Evolutionary conservation across 92 coral and sea anemone genomes (phyloP), one percentile per base, ranked within the genome.

Genomic region (Pocillopora meandrina): DNA sequence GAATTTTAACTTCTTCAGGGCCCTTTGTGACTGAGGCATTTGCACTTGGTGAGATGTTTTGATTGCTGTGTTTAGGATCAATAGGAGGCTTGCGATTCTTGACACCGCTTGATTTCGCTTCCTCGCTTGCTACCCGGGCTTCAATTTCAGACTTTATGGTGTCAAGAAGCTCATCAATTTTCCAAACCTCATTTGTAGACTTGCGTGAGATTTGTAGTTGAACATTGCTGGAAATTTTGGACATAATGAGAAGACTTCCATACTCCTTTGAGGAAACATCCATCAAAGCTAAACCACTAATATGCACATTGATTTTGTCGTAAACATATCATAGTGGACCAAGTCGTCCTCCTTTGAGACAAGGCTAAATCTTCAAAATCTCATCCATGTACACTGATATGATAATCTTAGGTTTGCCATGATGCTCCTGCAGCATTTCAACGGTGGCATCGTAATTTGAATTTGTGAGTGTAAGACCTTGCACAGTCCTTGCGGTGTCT

Each of bases 331-430:
- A 21, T 16, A 89, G 26, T 23, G 26, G 35, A 60, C 60, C 26
- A 12, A 70, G 9, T 23, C 19, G 33, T 18, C 71, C 19, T 65
- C 19, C 71, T 8, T 18, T 23, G n/a, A 17, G 21, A 75, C 92
- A 73, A 26, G 78, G 68, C 26, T 75, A 84, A 31, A 91, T 35
- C 35, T 87, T 87, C 17, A 91, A 56, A 36, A 91, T 79, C 71
- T 87, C 91, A 64, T 91, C 94, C 89, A 90, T 23, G 26, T 23
- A 23, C 26, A 23, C 26, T 90, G 77, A 72, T 47, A 87, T 83
- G 7, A 87, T 42, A 72, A 87, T 86, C 55, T 87, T 84, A 15
- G 90, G 82, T 61, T 77, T 79, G 61, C 91, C 89, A 79, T 83
- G 82, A 13, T 89, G 62, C 26, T 83, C 31, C 3, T 83, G 61